Percentiles rank a stretch among this genome's conserved stretches.
phyloP scores from a whole-genome alignment of 2,113 vertebrate genomes.

The Lontra canadensis region DNA sequence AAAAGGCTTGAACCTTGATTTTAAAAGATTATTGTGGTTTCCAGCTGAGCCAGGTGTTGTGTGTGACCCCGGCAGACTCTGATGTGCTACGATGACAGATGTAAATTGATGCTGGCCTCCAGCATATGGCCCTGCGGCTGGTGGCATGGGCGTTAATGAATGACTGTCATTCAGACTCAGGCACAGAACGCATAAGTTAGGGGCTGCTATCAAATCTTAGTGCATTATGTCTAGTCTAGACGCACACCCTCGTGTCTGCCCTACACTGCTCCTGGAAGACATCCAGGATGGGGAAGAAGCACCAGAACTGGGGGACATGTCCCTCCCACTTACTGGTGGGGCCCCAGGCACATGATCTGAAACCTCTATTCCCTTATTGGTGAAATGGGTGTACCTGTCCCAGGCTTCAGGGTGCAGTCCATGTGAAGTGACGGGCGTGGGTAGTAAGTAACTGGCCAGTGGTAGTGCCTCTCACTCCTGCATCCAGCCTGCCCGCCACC shows the following conservation, averaged over 20 bases:
- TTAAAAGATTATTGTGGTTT: neutral
- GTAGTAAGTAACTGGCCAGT: rapidly evolving
- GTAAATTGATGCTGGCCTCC: neutral
- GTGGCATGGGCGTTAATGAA: neutral
- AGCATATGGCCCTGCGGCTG: neutral
- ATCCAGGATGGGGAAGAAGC: neutral
- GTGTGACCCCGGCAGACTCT: neutral
- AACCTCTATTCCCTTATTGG: neutral
- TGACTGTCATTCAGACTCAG: neutral
- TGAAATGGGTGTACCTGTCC: neutral
- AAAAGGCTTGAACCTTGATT: neutral
- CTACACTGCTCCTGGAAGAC: neutral
- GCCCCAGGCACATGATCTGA: neutral
- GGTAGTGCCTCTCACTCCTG: neutral
- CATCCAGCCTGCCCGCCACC: neutral
- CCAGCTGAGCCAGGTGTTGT: neutral
- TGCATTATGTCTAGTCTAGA: neutral
- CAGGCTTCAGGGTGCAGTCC: neutral
- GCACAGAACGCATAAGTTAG: neutral
- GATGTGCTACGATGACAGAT: neutral
- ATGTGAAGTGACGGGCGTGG: rapidly evolving
- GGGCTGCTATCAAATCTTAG: neutral
- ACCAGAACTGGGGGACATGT: neutral
- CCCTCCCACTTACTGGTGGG: neutral
- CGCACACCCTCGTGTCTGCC: neutral